Evolutionary conservation across 2,888 invertebrate genomes (phyloP).

Genomic region (Drosophila neotestacea): DNA sequence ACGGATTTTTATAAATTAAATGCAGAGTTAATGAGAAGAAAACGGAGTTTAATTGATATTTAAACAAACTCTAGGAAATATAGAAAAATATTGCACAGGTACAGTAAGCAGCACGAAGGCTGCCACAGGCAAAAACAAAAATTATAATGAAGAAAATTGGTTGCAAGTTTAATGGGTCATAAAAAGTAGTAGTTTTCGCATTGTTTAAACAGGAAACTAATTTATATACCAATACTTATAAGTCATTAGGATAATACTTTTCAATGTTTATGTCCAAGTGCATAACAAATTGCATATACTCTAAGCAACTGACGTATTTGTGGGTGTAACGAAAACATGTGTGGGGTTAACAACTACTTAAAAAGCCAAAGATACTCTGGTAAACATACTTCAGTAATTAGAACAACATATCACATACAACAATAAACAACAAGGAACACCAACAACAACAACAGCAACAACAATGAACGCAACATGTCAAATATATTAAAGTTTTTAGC

Average conservation of each 20-base stretch:
- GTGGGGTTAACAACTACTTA: conserved; percentile 49
- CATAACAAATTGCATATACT: conserved; percentile 20
- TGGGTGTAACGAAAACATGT: conserved; percentile 51
- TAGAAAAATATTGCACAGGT: neutral
- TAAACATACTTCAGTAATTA: conserved; percentile 45
- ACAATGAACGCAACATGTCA: conserved; percentile 39
- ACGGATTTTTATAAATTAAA: too few species aligned
- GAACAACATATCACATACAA: conserved; percentile 39
- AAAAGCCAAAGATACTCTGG: conserved; percentile 19
- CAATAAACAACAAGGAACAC: neutral
- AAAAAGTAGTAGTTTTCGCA: conserved; percentile 3
- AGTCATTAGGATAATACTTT: conserved; percentile 4
- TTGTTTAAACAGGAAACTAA: conserved; percentile 3
- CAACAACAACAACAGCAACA: conserved; percentile 7
- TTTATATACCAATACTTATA: neutral
- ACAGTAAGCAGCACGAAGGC: too few species aligned
- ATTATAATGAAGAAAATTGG: too few species aligned
- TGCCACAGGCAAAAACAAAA: too few species aligned
- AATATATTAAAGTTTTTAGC: conserved; percentile 44
- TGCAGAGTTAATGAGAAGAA: neutral
- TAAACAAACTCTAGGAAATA: neutral
- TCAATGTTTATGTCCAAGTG: neutral
- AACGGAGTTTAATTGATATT: neutral
- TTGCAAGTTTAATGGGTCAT: neutral
- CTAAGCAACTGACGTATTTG: neutral